phyloP scores from a whole-genome alignment of 2,113 vertebrate genomes.

The Dipodomys ordii region DNA sequence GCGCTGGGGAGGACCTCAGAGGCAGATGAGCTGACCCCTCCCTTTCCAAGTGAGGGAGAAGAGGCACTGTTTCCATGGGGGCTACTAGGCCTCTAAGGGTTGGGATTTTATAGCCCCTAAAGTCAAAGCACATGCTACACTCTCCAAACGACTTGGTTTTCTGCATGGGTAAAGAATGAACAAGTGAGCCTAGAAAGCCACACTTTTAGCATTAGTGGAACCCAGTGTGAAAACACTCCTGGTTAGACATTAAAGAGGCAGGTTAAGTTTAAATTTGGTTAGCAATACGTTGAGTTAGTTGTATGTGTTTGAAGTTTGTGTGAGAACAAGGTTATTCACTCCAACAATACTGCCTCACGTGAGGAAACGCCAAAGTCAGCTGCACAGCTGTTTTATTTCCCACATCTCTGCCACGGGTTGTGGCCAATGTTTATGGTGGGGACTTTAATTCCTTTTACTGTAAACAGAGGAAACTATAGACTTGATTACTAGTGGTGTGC shows the following conservation, averaged over 20 bases:
- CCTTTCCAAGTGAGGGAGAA: neutral
- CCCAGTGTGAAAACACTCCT: constrained; percentile 12
- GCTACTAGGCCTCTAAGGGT: neutral
- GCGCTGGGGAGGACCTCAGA: neutral
- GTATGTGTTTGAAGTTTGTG: neutral
- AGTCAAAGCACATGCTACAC: neutral
- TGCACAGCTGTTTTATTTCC: neutral
- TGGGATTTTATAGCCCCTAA: neutral
- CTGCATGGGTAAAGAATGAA: neutral
- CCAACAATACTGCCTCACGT: neutral
- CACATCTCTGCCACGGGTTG: neutral
- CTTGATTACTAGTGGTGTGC: neutral
- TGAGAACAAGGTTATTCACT: neutral
- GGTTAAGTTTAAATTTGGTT: neutral
- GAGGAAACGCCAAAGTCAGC: neutral
- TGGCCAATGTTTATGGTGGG: neutral
- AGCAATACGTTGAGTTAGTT: constrained; percentile 11
- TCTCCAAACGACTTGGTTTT: neutral
- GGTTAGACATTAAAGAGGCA: constrained; percentile 46
- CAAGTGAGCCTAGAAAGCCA: neutral
- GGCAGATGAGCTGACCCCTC: neutral
- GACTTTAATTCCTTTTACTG: constrained; percentile 3
- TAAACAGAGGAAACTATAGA: constrained; percentile 17
- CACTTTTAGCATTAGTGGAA: neutral
- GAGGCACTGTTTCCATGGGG: neutral